Evolutionary conservation across 2,888 invertebrate species (phyloP), one percentile per base, ranked within the genome.

Genomic region (Zelleria hepariella): DNA sequence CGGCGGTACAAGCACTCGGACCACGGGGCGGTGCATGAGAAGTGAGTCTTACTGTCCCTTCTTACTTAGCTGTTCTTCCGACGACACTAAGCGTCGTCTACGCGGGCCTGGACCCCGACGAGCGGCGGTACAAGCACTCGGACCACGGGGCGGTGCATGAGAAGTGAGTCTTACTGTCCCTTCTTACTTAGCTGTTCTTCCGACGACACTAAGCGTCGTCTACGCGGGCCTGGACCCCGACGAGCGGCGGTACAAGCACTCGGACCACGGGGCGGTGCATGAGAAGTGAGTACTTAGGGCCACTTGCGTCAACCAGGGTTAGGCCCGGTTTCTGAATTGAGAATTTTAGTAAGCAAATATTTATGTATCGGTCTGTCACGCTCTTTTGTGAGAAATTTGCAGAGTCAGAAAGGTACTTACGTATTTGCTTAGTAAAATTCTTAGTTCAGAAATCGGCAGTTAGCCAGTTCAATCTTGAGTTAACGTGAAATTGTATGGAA

Each of bases 151-250:
- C 90, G 65, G 89, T 92, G 23, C 92, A 92, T 68, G 93, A 94
- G 61, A 94, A 94, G 94, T 95, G 78, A 90, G 92, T 72, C n/a
- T n/a, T n/a, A n/a, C n/a, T n/a, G n/a, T n/a, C n/a, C n/a, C n/a
- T n/a, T n/a, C n/a, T n/a, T n/a, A n/a, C n/a, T n/a, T n/a, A 96
- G 85, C 91, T 93, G 74, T 96, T 96, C 91, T 97, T 97, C 92
- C 92, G 98, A 62, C 93, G 96, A 58, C 98, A 99, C 82, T 99
- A 98, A 93, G 94, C 59, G 95, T 99, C 63, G 97, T 98, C 8
- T 95, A 95, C 86, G 98, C 98, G 76, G 98, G 98, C 21, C 89
- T 98, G 66, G 98, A 98, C 81, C 96, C 98, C 0, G 97, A 97
- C 70, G 96, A 96, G 76, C 92, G 96, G 67, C 91, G 94, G 72